phyloP scores from a whole-genome alignment of 2,113 vertebrate genomes.

The Prunella himalayana region DNA sequence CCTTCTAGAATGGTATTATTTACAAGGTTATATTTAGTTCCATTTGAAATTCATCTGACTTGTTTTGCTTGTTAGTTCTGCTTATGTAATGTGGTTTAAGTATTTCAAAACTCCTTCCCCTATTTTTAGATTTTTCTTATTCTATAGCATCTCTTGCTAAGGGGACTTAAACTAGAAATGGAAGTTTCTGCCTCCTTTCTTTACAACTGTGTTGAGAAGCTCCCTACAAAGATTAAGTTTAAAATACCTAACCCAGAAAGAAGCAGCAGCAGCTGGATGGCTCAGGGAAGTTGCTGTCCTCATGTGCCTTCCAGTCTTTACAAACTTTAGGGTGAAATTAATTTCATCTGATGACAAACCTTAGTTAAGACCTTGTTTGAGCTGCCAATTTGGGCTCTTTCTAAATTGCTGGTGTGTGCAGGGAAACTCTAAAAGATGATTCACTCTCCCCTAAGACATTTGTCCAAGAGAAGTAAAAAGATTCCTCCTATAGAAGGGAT shows the following conservation, averaged over 20 bases:
- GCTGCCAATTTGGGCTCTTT: background rate
- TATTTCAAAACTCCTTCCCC: background rate
- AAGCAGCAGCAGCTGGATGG: background rate
- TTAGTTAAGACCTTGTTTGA: background rate
- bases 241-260: background rate
- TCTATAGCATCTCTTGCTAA: background rate
- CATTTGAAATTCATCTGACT: slow-evolving; percentile 36
- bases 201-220: background rate
- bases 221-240: background rate
- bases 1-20: background rate
- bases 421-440: background rate
- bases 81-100: slow-evolving; percentile 26
- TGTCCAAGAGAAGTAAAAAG: background rate
- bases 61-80: slow-evolving; percentile 35
- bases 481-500: background rate
- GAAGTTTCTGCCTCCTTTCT: background rate
- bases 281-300: background rate
- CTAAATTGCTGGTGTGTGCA: background rate
- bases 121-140: slow-evolving; percentile 30
- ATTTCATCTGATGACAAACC: background rate
- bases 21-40: slow-evolving; percentile 23
- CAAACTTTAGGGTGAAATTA: background rate
- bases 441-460: background rate
- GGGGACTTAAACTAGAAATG: background rate
- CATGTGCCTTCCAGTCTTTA: background rate